Percentiles rank a stretch among this genome's conserved stretches.
Evolutionary conservation across 1,140 invertebrate genomes (phyloP).

Genomic region (Drosophila aff.): DNA sequence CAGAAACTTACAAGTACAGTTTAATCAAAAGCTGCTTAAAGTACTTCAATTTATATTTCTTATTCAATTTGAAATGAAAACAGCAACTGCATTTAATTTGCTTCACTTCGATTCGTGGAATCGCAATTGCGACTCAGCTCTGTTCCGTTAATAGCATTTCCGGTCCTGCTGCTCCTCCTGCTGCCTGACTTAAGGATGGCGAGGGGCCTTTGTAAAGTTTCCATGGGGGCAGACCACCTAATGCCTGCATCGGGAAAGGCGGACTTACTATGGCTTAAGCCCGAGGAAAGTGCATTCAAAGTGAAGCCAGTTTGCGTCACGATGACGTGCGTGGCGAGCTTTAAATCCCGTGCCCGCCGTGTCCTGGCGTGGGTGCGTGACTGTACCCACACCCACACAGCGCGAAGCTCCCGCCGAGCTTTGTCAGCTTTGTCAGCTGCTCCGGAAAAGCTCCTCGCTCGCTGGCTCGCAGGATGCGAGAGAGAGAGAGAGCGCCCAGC

Average conservation of each 20-base stretch:
- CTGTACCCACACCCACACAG: neutral
- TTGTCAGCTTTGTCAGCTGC: slow-evolving; percentile 38
- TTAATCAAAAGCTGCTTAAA: neutral
- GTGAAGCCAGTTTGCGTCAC: slow-evolving; percentile 5
- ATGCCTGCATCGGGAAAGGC: neutral
- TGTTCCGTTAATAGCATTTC: slow-evolving; percentile 6
- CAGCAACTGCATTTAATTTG: neutral
- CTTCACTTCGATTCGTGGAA: neutral
- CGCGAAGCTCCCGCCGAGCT: slow-evolving; percentile 7
- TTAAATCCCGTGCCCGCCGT: slow-evolving; percentile 12
- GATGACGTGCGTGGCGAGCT: slow-evolving; percentile 11
- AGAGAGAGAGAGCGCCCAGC: neutral
- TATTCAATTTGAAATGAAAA: neutral
- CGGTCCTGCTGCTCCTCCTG: neutral
- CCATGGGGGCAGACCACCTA: slow-evolving; percentile 2
- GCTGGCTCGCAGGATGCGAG: slow-evolving; percentile 6
- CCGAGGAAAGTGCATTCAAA: slow-evolving; percentile 12
- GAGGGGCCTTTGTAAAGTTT: slow-evolving; percentile 7
- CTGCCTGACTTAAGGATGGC: neutral
- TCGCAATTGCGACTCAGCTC: neutral
- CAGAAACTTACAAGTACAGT: neutral
- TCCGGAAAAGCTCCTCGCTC: neutral
- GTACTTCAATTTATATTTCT: neutral
- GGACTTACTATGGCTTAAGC: slow-evolving; percentile 16
- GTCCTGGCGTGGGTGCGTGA: slow-evolving; percentile 19